phyloP scores from a whole-genome alignment of 1,140 invertebrate species.

The Gerris buenoi region DNA sequence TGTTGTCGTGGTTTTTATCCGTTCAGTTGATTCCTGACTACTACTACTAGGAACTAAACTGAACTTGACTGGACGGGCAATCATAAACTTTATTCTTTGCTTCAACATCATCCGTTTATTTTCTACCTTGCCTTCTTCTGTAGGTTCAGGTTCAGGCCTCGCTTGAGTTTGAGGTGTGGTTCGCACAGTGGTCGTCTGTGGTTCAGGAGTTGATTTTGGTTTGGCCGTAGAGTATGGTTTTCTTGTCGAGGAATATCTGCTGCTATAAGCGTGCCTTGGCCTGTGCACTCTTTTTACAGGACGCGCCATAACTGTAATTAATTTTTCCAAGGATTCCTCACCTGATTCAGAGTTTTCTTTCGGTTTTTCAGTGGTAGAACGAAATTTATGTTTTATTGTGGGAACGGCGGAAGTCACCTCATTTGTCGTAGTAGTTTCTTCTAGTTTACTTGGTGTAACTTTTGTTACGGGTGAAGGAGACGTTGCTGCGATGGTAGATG shows the following conservation, averaged over 20 bases:
- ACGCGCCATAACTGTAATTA: neutral
- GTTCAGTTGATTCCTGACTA: neutral
- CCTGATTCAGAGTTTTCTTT: neutral
- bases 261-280: neutral
- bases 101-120: neutral
- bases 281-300: slow-evolving; percentile 5
- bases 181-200: neutral
- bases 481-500: neutral
- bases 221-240: slow-evolving; percentile 7
- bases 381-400: no score
- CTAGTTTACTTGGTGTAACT: no score
- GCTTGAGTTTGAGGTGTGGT: no score
- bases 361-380: no score
- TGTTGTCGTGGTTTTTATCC: slow-evolving; percentile 14
- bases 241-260: slow-evolving; percentile 4
- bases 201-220: neutral
- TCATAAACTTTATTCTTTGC: neutral
- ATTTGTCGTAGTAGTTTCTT: no score
- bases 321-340: neutral
- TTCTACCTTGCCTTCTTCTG: neutral
- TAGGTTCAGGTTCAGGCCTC: neutral
- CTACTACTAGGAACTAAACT: neutral
- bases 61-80: neutral
- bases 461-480: no score
- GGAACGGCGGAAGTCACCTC: no score